These are phyloP conservation scores for Drosophila ohnishii DNA, from an alignment of 1,140 invertebrate species.

Conservation along the genomic window DNA sequence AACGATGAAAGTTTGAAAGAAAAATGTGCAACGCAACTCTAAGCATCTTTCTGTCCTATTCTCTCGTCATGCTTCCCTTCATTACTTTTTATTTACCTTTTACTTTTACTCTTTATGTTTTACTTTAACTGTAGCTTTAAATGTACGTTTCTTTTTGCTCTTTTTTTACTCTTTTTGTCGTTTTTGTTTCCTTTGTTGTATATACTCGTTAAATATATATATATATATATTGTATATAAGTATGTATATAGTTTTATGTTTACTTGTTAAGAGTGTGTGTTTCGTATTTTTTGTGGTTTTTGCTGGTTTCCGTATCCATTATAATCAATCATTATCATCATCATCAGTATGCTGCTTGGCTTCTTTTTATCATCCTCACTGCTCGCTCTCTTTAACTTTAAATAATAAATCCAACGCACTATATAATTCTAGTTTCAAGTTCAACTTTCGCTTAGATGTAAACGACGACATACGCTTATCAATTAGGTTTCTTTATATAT, in stretches of 20 bases:
- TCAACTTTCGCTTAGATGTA: slow-evolving; percentile 82
- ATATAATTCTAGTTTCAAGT: slow-evolving; percentile 82
- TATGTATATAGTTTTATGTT: slow-evolving; percentile 61
- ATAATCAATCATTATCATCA: slow-evolving; percentile 42
- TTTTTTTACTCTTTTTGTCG: slow-evolving; percentile 54
- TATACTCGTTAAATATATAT: slow-evolving; percentile 52
- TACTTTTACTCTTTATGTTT: slow-evolving; percentile 46
- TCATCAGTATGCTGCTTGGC: slow-evolving; percentile 45
- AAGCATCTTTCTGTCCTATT: slow-evolving; percentile 64
- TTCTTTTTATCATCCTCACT: slow-evolving; percentile 24
- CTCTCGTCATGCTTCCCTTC: slow-evolving; percentile 38
- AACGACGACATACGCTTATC: slow-evolving; percentile 80
- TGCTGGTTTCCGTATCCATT: slow-evolving; percentile 40
- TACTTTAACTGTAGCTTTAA: slow-evolving; percentile 70
- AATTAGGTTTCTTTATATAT: slow-evolving; percentile 81
- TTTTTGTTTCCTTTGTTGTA: slow-evolving; percentile 43
- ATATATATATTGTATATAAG: slow-evolving; percentile 61
- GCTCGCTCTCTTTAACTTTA: slow-evolving; percentile 61
- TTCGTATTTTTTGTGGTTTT: slow-evolving; percentile 65
- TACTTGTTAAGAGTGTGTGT: slow-evolving; percentile 73
- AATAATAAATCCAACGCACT: slow-evolving; percentile 81
- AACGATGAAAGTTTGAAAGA: slow-evolving; percentile 74
- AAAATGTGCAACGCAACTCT: slow-evolving; percentile 80
- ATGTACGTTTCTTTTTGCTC: slow-evolving; percentile 72
- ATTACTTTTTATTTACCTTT: slow-evolving; percentile 24